Evolutionary conservation across 2,797 vertebrate genomes (phyloP), one percentile per base, ranked within the genome.

Genomic region (Podarcis siculus): DNA sequence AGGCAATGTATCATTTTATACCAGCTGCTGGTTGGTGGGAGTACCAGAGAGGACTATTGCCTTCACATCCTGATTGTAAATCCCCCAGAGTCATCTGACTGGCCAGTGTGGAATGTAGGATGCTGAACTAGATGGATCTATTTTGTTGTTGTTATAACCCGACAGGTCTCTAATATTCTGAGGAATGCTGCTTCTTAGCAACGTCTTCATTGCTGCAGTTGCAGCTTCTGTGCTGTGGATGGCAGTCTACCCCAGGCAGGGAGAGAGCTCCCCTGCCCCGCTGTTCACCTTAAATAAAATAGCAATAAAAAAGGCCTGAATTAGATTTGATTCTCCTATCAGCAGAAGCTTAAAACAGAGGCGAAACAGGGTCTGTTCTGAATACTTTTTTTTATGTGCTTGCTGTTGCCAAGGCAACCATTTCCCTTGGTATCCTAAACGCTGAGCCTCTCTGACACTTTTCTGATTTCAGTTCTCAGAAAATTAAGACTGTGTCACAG

Each of bases 381-480:
- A 93, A 94, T 95, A 96, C 89, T 89, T 79, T 84, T 71, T 95
- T 97, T 95, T 94, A 95, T 92, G 90, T 92, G 91, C 93, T 94
- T 96, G 86, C 94, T 75, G 96, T 97, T 97, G 95, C 95, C 94
- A 95, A 77, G 96, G 96, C 96, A 97, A 97, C 95, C 91, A 95
- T 85, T 85, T 87, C 93, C 95, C 89, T 89, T 87, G 92, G 89
- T 91, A 96, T 96, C 91, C 93, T 93, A 89, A 93, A 83, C 72
- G 89, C 91, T 91, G 90, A 94, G 87, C 90, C 86, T 92, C 92
- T 92, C 95, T 95, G 89, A 87, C 88, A 90, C 88, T 93, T 91
- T 89, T 88, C 91, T 87, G 90, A 88, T 96, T 94, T 76, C 66
- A 79, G 55, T 91, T 91, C 92, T 92, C 85, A 92, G 90, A 90